Evolutionary conservation across 2,888 invertebrate genomes (phyloP).

Genomic region (Lottia scabra): DNA sequence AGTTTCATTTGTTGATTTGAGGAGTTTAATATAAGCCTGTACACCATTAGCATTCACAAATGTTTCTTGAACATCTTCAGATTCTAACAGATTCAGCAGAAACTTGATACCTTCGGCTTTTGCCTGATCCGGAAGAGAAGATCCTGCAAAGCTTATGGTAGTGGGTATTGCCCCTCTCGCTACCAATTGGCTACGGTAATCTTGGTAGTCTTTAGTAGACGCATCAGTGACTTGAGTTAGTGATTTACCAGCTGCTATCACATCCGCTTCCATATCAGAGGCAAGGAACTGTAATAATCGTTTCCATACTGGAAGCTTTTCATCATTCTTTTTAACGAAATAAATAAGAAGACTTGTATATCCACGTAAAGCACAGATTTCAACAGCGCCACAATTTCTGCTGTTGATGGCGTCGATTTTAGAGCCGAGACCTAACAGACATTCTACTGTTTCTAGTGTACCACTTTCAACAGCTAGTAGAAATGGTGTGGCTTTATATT

Average conservation of each 20-base stretch:
- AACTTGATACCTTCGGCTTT: conserved; percentile 28
- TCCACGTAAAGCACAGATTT: conserved; percentile 61
- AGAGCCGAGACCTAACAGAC: conserved; percentile 58
- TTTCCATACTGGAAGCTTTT: conserved; percentile 63
- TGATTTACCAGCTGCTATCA: conserved; percentile 57
- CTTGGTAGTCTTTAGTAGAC: not conserved
- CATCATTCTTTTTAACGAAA: conserved; percentile 54
- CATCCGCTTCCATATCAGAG: conserved; percentile 62
- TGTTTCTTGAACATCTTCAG: conserved; percentile 57
- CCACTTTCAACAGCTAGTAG: conserved; percentile 62
- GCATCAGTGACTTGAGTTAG: conserved; percentile 50
- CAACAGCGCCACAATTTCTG: conserved; percentile 65
- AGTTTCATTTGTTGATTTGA: conserved; percentile 48
- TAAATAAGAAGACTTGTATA: conserved; percentile 55
- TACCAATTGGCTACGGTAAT: not conserved
- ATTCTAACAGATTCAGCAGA: conserved; percentile 56
- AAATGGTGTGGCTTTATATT: conserved; percentile 63
- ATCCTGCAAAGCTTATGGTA: not conserved
- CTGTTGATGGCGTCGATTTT: conserved; percentile 57
- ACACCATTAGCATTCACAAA: conserved; percentile 54
- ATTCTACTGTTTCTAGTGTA: conserved; percentile 58
- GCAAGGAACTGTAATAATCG: conserved; percentile 56
- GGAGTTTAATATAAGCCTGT: conserved; percentile 51
- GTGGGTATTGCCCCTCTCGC: not conserved
- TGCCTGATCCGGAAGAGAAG: not conserved